Conservation (phyloP, 2,113 vertebrate genomes). For the Eonycteris spelaea region DNA sequence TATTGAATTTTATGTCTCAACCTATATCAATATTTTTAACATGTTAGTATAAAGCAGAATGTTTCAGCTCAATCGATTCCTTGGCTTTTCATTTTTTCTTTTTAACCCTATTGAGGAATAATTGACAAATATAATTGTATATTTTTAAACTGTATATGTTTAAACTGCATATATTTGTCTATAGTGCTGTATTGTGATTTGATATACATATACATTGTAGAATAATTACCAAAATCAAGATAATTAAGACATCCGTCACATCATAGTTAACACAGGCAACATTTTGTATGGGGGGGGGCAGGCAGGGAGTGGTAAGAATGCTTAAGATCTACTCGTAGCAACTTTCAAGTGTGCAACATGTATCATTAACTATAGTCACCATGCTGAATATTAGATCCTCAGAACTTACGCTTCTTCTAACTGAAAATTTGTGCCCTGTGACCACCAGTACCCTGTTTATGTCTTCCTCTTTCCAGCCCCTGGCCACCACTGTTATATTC, state of each 20-base stretch:
- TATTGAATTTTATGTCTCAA: conserved; percentile 9
- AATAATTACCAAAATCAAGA: not conserved
- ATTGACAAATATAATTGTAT: not conserved
- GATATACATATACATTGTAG: not conserved
- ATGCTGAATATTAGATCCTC: not conserved
- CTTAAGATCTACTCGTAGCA: not conserved
- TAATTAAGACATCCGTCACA: not conserved
- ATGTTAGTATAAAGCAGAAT: not conserved
- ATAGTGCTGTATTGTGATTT: not conserved
- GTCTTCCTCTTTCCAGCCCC: not conserved
- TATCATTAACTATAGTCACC: not conserved
- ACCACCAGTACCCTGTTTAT: not conserved
- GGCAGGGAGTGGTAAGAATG: not conserved
- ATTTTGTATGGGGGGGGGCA: too few relatives aligned
- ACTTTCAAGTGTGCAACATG: not conserved
- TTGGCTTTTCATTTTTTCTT: not conserved
- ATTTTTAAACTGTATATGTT: not conserved
- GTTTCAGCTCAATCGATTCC: not conserved
- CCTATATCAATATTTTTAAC: not conserved
- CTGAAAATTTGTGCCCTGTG: not conserved
- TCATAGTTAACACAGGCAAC: not conserved
- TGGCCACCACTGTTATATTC: not conserved
- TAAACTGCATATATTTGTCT: too few relatives aligned
- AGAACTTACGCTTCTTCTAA: not conserved
- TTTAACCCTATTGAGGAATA: not conserved